Percentiles rank a stretch among this genome's conserved stretches.
Evolutionary conservation across 2,113 vertebrate genomes (phyloP).

Genomic region (Solea senegalensis): DNA sequence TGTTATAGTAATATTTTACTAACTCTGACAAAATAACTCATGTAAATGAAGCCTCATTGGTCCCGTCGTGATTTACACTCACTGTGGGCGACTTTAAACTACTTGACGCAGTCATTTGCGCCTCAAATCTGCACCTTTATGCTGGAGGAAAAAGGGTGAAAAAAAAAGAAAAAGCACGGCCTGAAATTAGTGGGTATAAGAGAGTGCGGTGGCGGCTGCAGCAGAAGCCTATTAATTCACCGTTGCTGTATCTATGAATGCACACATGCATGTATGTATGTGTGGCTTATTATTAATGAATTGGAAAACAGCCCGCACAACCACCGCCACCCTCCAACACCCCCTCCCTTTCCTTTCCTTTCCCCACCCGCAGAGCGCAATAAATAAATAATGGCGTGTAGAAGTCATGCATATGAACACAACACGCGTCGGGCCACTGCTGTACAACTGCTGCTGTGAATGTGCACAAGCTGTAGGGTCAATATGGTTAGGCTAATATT

Average conservation of each 20-base stretch:
- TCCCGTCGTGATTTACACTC: constrained; percentile 33
- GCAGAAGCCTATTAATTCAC: constrained; percentile 63
- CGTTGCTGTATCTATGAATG: constrained; percentile 45
- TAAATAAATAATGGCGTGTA: constrained; percentile 80
- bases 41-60: constrained; percentile 15
- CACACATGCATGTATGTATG: neutral
- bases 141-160: neutral
- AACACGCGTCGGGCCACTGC: constrained; percentile 68
- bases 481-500: constrained; percentile 62
- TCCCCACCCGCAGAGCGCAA: constrained; percentile 69
- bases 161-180: constrained; percentile 10
- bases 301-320: constrained; percentile 63
- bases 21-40: constrained; percentile 3
- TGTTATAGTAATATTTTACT: neutral
- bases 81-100: constrained; percentile 13
- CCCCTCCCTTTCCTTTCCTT: neutral
- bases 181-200: constrained; percentile 32
- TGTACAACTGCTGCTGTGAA: constrained; percentile 66
- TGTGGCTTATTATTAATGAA: constrained; percentile 77
- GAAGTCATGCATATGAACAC: constrained; percentile 81
- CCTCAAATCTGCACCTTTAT: constrained; percentile 11
- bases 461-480: constrained; percentile 61
- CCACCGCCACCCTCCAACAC: constrained; percentile 26
- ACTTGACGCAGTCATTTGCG: constrained; percentile 16
- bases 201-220: constrained; percentile 22